These are phyloP conservation scores for Heterodera carotae DNA, from an alignment of 1,140 invertebrate species.

Conservation along the genomic window DNA sequence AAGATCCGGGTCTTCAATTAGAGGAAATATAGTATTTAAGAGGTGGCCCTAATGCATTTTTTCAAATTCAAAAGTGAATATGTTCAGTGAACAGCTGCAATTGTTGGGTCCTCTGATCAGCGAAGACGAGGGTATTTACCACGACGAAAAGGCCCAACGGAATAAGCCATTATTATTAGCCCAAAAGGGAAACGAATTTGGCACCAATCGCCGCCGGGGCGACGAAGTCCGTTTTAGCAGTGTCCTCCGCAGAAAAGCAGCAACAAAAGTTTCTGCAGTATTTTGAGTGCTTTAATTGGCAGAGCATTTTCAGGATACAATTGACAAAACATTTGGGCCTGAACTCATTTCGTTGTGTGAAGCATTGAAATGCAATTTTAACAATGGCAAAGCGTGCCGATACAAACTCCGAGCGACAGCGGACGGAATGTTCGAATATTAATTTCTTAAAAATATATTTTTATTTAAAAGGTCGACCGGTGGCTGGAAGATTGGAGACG, in stretches of 20 bases:
- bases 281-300: not conserved
- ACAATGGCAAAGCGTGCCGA: not conserved
- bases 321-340: not conserved
- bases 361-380: constrained; percentile 5
- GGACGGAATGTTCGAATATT: not conserved
- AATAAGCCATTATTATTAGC: not conserved
- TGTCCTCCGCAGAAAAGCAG: not conserved
- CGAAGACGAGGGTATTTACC: not conserved
- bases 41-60: no score
- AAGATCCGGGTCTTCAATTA: no score
- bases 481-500: constrained; percentile 44
- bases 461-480: constrained; percentile 29
- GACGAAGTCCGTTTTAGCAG: not conserved
- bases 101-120: not conserved
- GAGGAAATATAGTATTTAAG: no score
- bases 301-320: not conserved
- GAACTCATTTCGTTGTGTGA: not conserved
- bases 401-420: not conserved
- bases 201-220: no score
- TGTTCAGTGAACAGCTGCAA: not conserved
- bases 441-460: constrained; percentile 1
- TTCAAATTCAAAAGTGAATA: no score
- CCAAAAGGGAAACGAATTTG: not conserved
- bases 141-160: not conserved
- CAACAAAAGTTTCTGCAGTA: not conserved